These are phyloP conservation scores for Arothron firmamentum DNA, from an alignment of 2,113 vertebrate genomes.

Conservation along the genomic window DNA sequence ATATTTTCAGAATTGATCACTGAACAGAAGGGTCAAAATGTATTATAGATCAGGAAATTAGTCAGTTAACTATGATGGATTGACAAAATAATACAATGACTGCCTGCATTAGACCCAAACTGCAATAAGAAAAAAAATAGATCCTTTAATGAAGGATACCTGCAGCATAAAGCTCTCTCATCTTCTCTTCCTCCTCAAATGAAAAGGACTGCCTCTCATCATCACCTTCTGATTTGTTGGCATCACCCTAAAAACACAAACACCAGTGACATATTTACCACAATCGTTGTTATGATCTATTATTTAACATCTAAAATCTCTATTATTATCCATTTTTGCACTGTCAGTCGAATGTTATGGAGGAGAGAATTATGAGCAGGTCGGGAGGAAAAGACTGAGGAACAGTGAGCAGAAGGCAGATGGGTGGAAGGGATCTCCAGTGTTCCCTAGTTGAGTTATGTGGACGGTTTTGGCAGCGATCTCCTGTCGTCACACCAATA, in stretches of 20 bases:
- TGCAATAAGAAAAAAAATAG: neutral
- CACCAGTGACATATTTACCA: neutral
- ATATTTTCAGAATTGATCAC: neutral
- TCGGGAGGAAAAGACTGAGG: conserved; percentile 19
- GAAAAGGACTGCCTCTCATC: conserved; percentile 84
- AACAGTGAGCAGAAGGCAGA: conserved; percentile 33
- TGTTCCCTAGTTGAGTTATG: conserved; percentile 63
- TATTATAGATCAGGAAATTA: too few relatives aligned
- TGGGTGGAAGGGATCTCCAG: conserved; percentile 49
- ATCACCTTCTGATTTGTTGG: conserved; percentile 88
- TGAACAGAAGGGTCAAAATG: too few relatives aligned
- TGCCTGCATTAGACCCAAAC: neutral
- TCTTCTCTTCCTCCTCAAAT: conserved; percentile 87
- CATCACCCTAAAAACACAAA: conserved; percentile 82
- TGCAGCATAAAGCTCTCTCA: conserved; percentile 79
- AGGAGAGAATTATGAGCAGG: conserved; percentile 25
- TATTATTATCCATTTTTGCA: neutral
- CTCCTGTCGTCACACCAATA: conserved; percentile 66
- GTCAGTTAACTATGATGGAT: too few relatives aligned
- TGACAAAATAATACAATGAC: too few relatives aligned
- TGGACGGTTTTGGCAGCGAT: conserved; percentile 57
- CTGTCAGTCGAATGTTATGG: conserved; percentile 24
- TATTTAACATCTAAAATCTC: neutral
- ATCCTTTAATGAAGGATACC: conserved; percentile 61
- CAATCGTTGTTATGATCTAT: conserved; percentile 1